Percentiles rank a stretch among this genome's conserved stretches.
phyloP scores from a whole-genome alignment of 2,888 invertebrate genomes.

The Caenorhabditis japonica region DNA sequence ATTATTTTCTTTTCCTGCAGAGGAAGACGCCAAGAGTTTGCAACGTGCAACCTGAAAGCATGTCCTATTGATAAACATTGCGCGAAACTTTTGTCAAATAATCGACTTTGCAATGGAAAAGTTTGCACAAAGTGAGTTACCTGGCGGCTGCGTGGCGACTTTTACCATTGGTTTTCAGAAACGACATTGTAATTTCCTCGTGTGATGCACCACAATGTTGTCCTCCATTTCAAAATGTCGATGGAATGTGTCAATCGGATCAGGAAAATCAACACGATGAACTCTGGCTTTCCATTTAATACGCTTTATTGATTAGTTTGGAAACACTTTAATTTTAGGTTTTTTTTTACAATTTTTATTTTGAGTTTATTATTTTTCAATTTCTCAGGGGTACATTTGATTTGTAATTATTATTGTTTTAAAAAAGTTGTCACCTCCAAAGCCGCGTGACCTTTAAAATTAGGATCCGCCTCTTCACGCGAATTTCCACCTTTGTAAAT shows the following conservation, averaged over 20 bases:
- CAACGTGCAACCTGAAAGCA: conserved; percentile 72
- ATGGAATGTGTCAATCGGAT: conserved; percentile 67
- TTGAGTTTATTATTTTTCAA: too few species aligned
- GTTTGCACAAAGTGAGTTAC: conserved; percentile 62
- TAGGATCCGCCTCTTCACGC: too few species aligned
- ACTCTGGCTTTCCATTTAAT: conserved; percentile 44
- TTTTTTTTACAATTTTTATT: too few species aligned
- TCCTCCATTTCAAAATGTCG: conserved; percentile 70
- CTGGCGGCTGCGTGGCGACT: background rate
- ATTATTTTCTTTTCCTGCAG: conserved; percentile 61
- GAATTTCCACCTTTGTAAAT: too few species aligned
- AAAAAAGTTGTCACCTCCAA: too few species aligned
- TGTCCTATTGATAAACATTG: conserved; percentile 72
- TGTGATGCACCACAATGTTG: conserved; percentile 74
- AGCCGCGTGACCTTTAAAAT: too few species aligned
- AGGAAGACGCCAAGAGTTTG: conserved; percentile 73
- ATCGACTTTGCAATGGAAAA: conserved; percentile 67
- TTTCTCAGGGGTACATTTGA: too few species aligned
- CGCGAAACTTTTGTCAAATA: conserved; percentile 62
- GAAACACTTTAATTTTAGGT: too few species aligned
- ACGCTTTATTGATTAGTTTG: too few species aligned
- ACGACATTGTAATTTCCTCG: conserved; percentile 57
- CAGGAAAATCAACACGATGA: conserved; percentile 47
- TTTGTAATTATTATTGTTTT: too few species aligned
- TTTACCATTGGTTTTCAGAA: conserved; percentile 38